phyloP scores from a whole-genome alignment of 2,797 vertebrate genomes.

The Vultur gryphus region DNA sequence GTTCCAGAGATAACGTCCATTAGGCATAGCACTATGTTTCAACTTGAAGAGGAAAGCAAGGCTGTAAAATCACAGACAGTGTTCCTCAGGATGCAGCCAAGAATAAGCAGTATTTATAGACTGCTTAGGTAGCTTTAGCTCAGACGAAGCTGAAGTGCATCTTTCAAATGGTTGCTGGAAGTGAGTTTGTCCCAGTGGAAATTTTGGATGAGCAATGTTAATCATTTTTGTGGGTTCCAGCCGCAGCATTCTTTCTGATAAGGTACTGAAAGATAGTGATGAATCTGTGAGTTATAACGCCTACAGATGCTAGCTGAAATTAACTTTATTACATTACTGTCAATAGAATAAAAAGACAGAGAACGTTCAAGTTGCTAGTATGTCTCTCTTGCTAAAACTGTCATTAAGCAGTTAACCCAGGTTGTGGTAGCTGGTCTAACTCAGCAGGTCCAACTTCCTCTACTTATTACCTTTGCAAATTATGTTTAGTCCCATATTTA shows the following conservation, averaged over 20 bases:
- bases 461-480: background rate
- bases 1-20: background rate
- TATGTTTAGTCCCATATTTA: background rate
- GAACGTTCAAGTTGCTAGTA: background rate
- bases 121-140: background rate
- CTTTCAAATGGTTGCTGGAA: background rate
- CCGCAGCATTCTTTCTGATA: background rate
- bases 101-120: background rate
- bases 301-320: background rate
- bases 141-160: background rate
- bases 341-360: background rate
- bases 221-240: background rate
- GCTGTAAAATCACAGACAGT: background rate
- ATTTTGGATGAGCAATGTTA: background rate
- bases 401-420: background rate
- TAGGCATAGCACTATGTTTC: background rate
- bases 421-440: background rate
- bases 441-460: background rate
- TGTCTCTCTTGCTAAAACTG: background rate
- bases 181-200: background rate
- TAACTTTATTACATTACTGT: background rate
- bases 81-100: background rate
- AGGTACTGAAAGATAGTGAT: background rate
- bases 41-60: background rate
- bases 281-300: background rate